phyloP scores from a whole-genome alignment of 2,113 vertebrate species.

The Electrona antarctica region DNA sequence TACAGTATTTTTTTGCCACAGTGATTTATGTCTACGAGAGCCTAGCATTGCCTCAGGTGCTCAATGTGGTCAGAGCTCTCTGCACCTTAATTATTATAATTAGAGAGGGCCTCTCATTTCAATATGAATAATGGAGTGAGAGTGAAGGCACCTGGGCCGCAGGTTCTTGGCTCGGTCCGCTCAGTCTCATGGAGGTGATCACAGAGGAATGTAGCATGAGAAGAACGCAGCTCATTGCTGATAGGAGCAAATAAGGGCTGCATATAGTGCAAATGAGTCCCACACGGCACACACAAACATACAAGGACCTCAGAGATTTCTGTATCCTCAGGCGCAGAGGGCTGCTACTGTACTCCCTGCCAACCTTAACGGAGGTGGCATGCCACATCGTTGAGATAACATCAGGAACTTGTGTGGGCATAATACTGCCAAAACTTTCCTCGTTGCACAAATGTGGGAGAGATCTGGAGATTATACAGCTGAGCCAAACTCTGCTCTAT shows the following conservation, averaged over 20 bases:
- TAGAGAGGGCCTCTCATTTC: slow-evolving; percentile 60
- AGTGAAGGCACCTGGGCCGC: slow-evolving; percentile 54
- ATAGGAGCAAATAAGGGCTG: slow-evolving; percentile 7
- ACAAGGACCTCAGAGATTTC: slow-evolving; percentile 14
- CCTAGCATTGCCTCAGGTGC: slow-evolving; percentile 57
- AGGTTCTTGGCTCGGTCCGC: slow-evolving; percentile 21
- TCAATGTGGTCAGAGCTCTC: slow-evolving; percentile 55
- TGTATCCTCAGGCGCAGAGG: background rate
- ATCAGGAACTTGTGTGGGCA: slow-evolving; percentile 32
- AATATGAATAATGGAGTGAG: slow-evolving; percentile 66
- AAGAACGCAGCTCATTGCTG: slow-evolving; percentile 2
- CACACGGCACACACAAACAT: slow-evolving; percentile 24
- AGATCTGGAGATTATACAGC: slow-evolving; percentile 17
- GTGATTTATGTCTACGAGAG: slow-evolving; percentile 57
- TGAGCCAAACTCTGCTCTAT: slow-evolving; percentile 16
- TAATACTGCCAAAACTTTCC: slow-evolving; percentile 18
- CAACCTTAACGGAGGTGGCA: slow-evolving; percentile 19
- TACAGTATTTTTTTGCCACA: slow-evolving; percentile 19
- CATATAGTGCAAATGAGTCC: background rate
- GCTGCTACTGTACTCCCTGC: background rate
- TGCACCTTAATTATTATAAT: slow-evolving; percentile 68
- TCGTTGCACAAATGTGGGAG: background rate
- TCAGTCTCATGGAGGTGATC: slow-evolving; percentile 14
- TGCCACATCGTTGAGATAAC: slow-evolving; percentile 17
- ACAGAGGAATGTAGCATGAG: slow-evolving; percentile 27